These are phyloP conservation scores for Antitype chi DNA, from an alignment of 2,888 invertebrate genomes.

Conservation along the genomic window DNA sequence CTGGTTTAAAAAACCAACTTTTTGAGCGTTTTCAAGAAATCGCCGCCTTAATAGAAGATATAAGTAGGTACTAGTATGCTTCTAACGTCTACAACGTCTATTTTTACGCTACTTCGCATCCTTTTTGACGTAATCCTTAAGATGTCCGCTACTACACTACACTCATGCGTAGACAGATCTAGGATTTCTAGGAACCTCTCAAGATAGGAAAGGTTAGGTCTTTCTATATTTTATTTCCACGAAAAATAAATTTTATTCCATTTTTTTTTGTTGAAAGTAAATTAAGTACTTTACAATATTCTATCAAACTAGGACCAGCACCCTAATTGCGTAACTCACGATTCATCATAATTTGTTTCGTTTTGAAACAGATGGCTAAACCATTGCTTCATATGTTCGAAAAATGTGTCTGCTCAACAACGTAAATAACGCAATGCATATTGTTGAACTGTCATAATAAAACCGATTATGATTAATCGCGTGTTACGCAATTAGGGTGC, in stretches of 20 bases:
- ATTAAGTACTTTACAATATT: neutral
- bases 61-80: no score
- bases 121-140: slow-evolving; percentile 18
- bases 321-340: no score
- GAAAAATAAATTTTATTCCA: neutral
- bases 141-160: neutral
- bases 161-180: neutral
- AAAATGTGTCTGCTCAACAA: no score
- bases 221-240: neutral
- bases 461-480: no score
- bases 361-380: no score
- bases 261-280: neutral
- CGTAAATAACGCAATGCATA: no score
- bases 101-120: neutral
- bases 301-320: neutral
- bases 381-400: no score
- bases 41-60: neutral
- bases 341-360: no score
- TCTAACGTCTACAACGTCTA: neutral
- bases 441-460: no score
- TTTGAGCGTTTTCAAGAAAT: no score
- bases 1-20: no score
- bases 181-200: neutral
- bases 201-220: neutral
- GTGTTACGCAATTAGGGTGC: no score